Evolutionary conservation across 2,797 vertebrate species (phyloP), one percentile per base, ranked within the genome.

Genomic region (Podarcis siculus): DNA sequence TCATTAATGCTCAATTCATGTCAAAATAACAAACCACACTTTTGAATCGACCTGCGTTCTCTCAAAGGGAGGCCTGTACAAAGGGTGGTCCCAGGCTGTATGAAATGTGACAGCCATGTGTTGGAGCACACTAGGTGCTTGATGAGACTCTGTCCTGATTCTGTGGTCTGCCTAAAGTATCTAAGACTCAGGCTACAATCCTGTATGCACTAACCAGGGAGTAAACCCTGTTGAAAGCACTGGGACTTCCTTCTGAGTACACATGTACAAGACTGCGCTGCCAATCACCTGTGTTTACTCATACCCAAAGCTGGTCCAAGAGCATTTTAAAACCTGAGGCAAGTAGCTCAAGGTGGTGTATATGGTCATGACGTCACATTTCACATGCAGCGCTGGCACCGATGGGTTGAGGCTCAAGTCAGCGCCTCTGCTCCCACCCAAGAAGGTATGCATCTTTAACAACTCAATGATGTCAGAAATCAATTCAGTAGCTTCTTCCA

Each of bases 1-100:
- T 80, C 78, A 81, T 87, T 81, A 86, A 71, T 58, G n/a, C 45
- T 86, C 78, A 79, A 72, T 80, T 86, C 69, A 42, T 61, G 45
- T 80, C 78, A 73, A 81, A 73, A 81, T 61, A 81, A 81, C 32
- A 73, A 81, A 81, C 35, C 58, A 80, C 30, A 32, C 69, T 39
- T 79, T 55, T 45, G 61, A 81, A 73, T 61, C n/a, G 69, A 25
- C 79, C 27, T 9, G 69, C 32, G n/a, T 87, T 69, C 69, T 61
- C 49, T 72, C 67, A 35, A 55, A 25, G 49, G 42, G 49, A 55
- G 30, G 69, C 7, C 23, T 83, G n/a, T 21, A 49, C 45, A 35
- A 72, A 55, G 30, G 9, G 10, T 23, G 9, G 45, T 32, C 30
- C 4, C 25, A 82, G 64, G 64, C 37, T 15, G 30, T 42, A 13